Evolutionary conservation across 2,797 vertebrate genomes (phyloP).

Genomic region (Squalus acanthias): DNA sequence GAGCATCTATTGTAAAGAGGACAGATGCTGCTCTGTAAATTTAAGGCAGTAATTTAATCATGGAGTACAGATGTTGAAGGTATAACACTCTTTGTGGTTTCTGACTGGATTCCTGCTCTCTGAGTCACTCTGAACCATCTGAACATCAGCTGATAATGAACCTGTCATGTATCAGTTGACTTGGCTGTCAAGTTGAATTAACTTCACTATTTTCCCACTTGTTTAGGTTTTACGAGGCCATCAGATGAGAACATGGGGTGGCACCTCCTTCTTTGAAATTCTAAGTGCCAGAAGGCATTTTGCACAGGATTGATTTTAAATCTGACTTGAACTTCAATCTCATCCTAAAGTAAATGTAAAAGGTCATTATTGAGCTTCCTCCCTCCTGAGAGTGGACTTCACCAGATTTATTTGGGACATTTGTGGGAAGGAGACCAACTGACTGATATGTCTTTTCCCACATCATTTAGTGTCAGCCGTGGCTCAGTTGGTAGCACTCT

Average conservation of each 20-base stretch:
- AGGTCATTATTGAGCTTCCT: neutral
- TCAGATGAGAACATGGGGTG: neutral
- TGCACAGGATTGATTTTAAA: neutral
- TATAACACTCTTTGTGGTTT: neutral
- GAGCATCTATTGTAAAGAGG: neutral
- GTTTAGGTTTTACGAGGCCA: neutral
- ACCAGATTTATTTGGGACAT: neutral
- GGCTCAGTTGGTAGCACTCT: neutral
- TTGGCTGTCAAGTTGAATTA: neutral
- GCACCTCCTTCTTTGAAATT: neutral
- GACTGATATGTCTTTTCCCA: neutral
- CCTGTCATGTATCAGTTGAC: neutral
- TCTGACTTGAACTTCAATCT: neutral
- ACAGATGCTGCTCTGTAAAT: neutral
- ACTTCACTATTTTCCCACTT: neutral
- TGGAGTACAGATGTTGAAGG: neutral
- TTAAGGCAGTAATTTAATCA: neutral
- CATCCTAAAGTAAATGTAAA: neutral
- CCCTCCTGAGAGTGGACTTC: neutral
- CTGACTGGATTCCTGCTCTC: neutral
- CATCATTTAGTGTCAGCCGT: neutral
- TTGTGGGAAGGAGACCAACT: neutral
- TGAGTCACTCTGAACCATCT: neutral
- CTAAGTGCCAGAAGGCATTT: neutral
- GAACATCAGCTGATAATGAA: neutral